Base-by-base conservation (phyloP, 2,888 invertebrate genomes). In the Folsomia candida region DNA sequence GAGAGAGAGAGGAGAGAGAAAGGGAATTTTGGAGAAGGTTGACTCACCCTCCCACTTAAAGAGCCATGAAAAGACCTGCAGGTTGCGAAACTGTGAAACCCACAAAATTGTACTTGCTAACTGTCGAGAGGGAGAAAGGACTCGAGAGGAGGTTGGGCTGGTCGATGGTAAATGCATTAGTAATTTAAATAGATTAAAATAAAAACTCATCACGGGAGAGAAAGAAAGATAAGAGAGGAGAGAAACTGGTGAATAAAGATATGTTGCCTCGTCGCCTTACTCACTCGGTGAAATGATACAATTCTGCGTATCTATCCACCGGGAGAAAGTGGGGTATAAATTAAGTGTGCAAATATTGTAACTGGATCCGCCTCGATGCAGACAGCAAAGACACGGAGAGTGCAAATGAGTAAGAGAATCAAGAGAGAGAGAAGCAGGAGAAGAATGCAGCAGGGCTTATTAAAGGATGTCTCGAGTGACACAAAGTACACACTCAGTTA, bases 381-480 rank as follows among this genome's bases (percentile, higher is more conserved):
- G 47, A 47, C 47, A n/a, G n/a, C n/a, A n/a, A n/a, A n/a, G n/a
- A n/a, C n/a, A n/a, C n/a, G n/a, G n/a, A n/a, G n/a, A n/a, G n/a
- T n/a, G n/a, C n/a, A n/a, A n/a, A n/a, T n/a, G n/a, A n/a, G n/a
- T n/a, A n/a, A n/a, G n/a, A n/a, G n/a, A n/a, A n/a, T n/a, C n/a
- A n/a, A n/a, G n/a, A n/a, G n/a, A n/a, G n/a, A n/a, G n/a, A n/a
- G n/a, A n/a, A n/a, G n/a, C n/a, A n/a, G 9, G 18, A 47, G 18
- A 47, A 47, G 47, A 11, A 47, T 9, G 9, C 18, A 11, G 47
- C 47, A 47, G 47, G 18, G 47, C n/a, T 11, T 59, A 59, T 26
- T 29, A 62, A 62, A 62, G 29, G 29, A 2, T 29, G 29, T 62
- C 62, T 62, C 29, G 20, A 62, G 62, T 62, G 62, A 62, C 62